Evolutionary conservation across 2,113 vertebrate genomes (phyloP).

Genomic region (Varanus salvator): DNA sequence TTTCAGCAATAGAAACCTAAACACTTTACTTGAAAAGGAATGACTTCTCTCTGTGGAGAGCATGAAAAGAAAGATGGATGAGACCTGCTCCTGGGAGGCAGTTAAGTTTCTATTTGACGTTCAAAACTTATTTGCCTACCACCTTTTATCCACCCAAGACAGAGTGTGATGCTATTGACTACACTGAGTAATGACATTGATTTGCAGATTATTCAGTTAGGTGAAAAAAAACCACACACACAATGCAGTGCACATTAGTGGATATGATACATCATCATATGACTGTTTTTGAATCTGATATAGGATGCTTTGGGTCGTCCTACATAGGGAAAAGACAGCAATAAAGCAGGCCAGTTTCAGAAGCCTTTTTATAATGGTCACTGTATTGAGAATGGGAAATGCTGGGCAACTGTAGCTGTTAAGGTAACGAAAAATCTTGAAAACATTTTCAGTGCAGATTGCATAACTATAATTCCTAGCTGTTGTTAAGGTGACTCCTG

Average conservation of each 20-base stretch:
- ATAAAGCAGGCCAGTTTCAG: slow-evolving; percentile 54
- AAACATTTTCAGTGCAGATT: neutral
- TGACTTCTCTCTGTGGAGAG: slow-evolving; percentile 42
- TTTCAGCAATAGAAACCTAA: slow-evolving; percentile 39
- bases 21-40: neutral
- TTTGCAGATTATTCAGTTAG: slow-evolving; percentile 49
- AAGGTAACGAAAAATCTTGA: neutral
- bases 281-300: slow-evolving; percentile 51
- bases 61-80: slow-evolving; percentile 53
- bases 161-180: slow-evolving; percentile 57
- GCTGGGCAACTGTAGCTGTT: neutral
- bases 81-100: slow-evolving; percentile 56
- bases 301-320: slow-evolving; percentile 39
- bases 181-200: slow-evolving; percentile 48
- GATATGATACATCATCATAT: slow-evolving; percentile 7
- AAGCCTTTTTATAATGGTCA: slow-evolving; percentile 43
- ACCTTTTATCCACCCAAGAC: slow-evolving; percentile 53
- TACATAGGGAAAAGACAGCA: neutral
- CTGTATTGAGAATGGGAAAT: neutral
- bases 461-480: neutral
- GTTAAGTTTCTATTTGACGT: slow-evolving; percentile 63
- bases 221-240: slow-evolving; percentile 46
- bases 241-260: neutral
- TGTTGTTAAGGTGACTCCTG: neutral
- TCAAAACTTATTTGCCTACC: slow-evolving; percentile 44